Evolutionary conservation across 35 echinoderm and acorn worm species (phyloP), one percentile per base, ranked within the genome.

Genomic region (Acanthaster planci): DNA sequence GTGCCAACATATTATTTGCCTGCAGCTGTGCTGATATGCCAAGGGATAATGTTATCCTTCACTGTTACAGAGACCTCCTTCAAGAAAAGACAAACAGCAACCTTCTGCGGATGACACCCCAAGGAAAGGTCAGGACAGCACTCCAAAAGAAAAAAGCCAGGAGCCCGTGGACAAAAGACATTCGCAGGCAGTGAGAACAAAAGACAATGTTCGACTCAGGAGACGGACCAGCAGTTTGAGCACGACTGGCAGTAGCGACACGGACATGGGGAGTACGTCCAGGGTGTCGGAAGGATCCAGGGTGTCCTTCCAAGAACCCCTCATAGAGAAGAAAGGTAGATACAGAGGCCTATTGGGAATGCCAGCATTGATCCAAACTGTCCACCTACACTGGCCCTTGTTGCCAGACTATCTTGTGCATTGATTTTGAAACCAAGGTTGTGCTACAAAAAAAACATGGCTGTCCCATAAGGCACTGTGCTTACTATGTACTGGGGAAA

Each of bases 251-350:
- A 79, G 79, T 50, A 82, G 78, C 75, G 87, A 89, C 67, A 72
- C 80, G 1, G 87, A 90, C 31, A 36, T 67, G 0, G 29, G 58
- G 8, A 90, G 87, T 55, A 76, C 67, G 17, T 90, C 85, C 10
- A 51, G 67, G 21, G 21, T 76, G 47, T 86, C 84, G 37, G 84
- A 86, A 44, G 84, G 84, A 2, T 86, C 87, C 21, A 76, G 80
- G 37, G 87, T 90, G 9, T 90, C 87, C 51, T 90, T 90, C 55
- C 42, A 84, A 83, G 87, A 52, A 14, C 50, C 80, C 5, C 81
- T 31, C 14, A 26, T 72, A 26, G 64, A 72, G 10, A 72, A 72
- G 23, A 29, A 34, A 34, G 29, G 64, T 72, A 72, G 2, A n/a
- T n/a, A n/a, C n/a, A n/a, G n/a, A n/a, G n/a, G n/a, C n/a, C n/a